Evolutionary conservation across 2,113 vertebrate genomes (phyloP).

Genomic region (Malurus alboscapulatus): DNA sequence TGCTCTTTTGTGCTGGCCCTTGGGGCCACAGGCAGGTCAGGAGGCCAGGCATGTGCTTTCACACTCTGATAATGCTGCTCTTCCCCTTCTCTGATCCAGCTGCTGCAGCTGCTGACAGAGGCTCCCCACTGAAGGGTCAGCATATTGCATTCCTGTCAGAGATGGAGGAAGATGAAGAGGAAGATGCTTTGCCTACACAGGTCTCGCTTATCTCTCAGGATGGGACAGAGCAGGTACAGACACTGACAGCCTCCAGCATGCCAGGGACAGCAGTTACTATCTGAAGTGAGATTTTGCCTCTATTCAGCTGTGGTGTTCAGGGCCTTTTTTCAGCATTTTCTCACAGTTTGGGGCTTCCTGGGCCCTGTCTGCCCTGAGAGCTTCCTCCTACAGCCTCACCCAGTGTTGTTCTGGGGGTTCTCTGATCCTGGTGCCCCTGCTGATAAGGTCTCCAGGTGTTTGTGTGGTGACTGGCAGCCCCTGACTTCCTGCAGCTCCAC

Average conservation of each 20-base stretch:
- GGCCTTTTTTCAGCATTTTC: neutral
- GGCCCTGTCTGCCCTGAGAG: neutral
- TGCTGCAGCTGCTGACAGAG: slow-evolving; percentile 50
- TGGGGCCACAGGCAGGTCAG: neutral
- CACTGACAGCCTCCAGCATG: neutral
- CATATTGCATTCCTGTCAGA: slow-evolving; percentile 68
- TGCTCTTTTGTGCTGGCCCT: neutral
- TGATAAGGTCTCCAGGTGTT: neutral
- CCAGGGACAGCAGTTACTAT: neutral
- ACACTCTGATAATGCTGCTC: neutral
- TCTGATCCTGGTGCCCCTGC: accelerated
- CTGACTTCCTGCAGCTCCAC: neutral
- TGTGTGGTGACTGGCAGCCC: neutral
- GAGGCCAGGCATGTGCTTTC: neutral
- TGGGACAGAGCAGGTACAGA: slow-evolving; percentile 75
- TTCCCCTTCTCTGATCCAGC: slow-evolving; percentile 51
- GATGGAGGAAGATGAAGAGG: slow-evolving; percentile 62
- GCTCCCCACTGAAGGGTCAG: slow-evolving; percentile 45
- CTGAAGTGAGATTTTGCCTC: neutral
- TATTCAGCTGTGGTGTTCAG: neutral
- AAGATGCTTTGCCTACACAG: slow-evolving; percentile 39
- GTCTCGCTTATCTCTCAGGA: slow-evolving; percentile 74
- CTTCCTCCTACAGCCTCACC: neutral
- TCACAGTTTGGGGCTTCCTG: neutral
- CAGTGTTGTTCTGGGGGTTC: neutral